These are phyloP conservation scores for Bungarus multicinctus DNA, from an alignment of 2,113 vertebrate genomes.

Conservation along the genomic window DNA sequence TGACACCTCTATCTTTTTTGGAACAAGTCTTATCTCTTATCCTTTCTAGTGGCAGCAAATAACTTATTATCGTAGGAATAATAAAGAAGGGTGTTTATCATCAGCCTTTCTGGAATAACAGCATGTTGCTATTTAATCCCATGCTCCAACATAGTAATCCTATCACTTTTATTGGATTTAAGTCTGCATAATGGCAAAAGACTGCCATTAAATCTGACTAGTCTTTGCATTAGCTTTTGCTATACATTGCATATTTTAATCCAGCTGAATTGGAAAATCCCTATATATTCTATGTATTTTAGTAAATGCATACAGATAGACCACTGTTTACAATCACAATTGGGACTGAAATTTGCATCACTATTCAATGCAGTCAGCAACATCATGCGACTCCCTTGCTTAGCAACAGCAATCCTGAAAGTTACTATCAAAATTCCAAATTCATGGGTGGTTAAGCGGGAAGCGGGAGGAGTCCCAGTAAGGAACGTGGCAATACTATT, in stretches of 20 bases:
- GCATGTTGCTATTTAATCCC: not conserved
- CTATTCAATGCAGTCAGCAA: not conserved
- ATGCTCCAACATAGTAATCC: not conserved
- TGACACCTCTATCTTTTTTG: not conserved
- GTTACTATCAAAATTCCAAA: not conserved
- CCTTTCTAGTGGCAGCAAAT: not conserved
- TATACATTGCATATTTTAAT: not conserved
- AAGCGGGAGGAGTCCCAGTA: not conserved
- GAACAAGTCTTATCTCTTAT: not conserved
- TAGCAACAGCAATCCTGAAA: not conserved
- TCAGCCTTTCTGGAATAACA: not conserved
- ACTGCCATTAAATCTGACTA: not conserved
- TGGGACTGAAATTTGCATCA: not conserved
- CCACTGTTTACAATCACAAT: not conserved
- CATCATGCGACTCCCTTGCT: not conserved
- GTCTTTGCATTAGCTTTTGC: not conserved
- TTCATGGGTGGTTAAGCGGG: not conserved
- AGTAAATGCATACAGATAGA: not conserved
- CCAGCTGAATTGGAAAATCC: not conserved
- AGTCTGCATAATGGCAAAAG: not conserved
- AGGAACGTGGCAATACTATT: not conserved
- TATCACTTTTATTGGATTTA: not conserved
- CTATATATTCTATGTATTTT: not conserved
- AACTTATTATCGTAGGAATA: rapidly evolving
- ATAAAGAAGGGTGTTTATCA: not conserved